Evolutionary conservation across 2,888 invertebrate genomes (phyloP).

Genomic region (Drosophila mettleri): DNA sequence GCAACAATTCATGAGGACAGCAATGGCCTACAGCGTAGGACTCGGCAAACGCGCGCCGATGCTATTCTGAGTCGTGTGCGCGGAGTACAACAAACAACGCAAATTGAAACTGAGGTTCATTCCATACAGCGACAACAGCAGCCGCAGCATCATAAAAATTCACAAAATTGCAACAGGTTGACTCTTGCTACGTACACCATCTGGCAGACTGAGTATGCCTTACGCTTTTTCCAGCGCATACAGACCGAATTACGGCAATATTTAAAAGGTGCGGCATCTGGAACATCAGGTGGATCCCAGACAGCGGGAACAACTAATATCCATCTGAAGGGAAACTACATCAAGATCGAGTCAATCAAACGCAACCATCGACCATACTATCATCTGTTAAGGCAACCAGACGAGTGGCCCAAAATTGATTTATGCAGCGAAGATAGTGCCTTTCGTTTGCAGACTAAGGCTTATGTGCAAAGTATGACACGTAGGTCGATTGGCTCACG

Average conservation of each 20-base stretch:
- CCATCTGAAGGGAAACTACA: constrained; percentile 88
- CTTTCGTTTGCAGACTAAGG: constrained; percentile 73
- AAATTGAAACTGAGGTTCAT: constrained; percentile 8
- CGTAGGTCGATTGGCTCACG: constrained; percentile 82
- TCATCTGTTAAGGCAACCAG: constrained; percentile 82
- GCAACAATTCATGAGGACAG: constrained; percentile 56
- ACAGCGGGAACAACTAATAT: constrained; percentile 38
- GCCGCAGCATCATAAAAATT: constrained; percentile 42
- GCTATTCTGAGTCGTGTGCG: constrained; percentile 92
- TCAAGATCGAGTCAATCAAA: constrained; percentile 88
- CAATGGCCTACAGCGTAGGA: constrained; percentile 42
- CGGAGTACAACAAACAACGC: constrained; percentile 58
- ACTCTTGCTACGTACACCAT: constrained; percentile 84
- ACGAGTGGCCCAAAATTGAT: constrained; percentile 84
- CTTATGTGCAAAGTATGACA: constrained; percentile 79
- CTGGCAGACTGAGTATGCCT: constrained; percentile 87
- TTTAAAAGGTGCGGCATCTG: constrained; percentile 44
- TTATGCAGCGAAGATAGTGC: constrained; percentile 83
- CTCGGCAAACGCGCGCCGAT: constrained; percentile 88
- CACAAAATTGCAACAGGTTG: constrained; percentile 15
- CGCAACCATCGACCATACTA: constrained; percentile 84
- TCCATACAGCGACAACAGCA: constrained; percentile 29
- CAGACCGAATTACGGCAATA: constrained; percentile 81
- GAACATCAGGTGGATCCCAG: constrained; percentile 10
- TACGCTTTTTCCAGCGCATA: constrained; percentile 89